Evolutionary conservation across 2,888 invertebrate species (phyloP).

Genomic region (Antitype chi): DNA sequence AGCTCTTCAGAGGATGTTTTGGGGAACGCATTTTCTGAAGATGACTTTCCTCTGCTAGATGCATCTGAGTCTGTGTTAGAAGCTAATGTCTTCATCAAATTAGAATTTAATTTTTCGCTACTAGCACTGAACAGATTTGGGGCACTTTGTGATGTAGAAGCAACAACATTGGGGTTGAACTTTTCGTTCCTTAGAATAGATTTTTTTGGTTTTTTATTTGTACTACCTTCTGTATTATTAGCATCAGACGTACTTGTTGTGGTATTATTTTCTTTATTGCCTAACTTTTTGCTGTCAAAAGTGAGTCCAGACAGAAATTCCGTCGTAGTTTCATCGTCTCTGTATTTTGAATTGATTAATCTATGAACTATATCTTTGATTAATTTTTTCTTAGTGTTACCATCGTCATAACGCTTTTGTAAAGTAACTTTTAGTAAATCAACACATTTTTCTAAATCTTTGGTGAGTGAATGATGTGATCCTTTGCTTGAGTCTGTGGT

Average conservation of each 20-base stretch:
- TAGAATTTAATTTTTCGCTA: constrained; percentile 64
- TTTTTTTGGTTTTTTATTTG: constrained; percentile 79
- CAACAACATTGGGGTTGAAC: constrained; percentile 81
- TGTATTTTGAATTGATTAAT: constrained; percentile 91
- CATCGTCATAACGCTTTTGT: constrained; percentile 91
- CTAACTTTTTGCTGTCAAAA: constrained; percentile 78
- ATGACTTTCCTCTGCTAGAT: constrained; percentile 79
- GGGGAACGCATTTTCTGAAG: constrained; percentile 76
- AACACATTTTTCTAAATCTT: constrained; percentile 92
- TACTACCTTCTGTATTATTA: constrained; percentile 76
- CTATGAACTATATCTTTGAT: constrained; percentile 92
- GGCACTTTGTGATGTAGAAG: constrained; percentile 86
- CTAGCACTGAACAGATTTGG: constrained; percentile 82
- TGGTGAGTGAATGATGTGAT: constrained; percentile 85
- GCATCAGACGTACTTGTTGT: constrained; percentile 85
- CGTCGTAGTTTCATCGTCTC: constrained; percentile 89
- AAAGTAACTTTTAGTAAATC: constrained; percentile 91
- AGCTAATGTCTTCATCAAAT: constrained; percentile 68
- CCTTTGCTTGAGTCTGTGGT: constrained; percentile 86
- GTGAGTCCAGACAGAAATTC: constrained; percentile 88
- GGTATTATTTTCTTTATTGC: constrained; percentile 71
- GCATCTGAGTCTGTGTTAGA: constrained; percentile 83
- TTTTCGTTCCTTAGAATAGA: constrained; percentile 84
- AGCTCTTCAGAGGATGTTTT: constrained; percentile 86
- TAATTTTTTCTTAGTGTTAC: constrained; percentile 91